A percentile compares a stretch with the other conserved stretches of the same genome.
These are phyloP conservation scores for Platysteira castanea DNA, from an alignment of 2,113 vertebrate genomes.

Conservation along the genomic window DNA sequence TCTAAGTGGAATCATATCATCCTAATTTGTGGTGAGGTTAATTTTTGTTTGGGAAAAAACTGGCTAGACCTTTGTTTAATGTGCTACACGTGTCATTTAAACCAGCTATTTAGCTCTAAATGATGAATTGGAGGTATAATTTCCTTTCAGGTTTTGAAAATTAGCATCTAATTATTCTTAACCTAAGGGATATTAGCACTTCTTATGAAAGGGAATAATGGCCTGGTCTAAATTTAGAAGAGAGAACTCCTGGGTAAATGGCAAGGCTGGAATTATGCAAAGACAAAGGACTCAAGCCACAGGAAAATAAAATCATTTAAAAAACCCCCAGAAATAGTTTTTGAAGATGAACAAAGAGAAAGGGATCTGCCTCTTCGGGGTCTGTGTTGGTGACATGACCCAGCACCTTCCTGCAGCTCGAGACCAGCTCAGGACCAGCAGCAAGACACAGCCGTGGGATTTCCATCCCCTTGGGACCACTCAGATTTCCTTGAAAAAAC, in stretches of 20 bases:
- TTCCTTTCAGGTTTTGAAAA: constrained; percentile 27
- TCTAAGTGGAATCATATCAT: not conserved
- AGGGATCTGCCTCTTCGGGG: not conserved
- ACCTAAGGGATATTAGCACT: not conserved
- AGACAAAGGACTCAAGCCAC: not conserved
- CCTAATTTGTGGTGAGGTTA: not conserved
- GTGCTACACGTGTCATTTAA: not conserved
- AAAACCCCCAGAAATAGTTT: not conserved
- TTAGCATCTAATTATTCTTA: constrained; percentile 30
- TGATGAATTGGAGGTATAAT: not conserved
- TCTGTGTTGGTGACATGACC: not conserved
- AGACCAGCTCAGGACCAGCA: not conserved
- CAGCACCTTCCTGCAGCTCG: not conserved
- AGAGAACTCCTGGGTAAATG: not conserved
- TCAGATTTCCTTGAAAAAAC: not conserved
- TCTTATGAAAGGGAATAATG: not conserved
- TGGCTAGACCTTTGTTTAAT: not conserved
- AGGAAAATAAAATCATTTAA: not conserved
- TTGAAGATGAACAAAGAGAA: not conserved
- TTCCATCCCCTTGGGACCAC: not conserved
- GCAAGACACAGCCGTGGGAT: not conserved
- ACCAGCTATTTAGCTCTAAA: not conserved
- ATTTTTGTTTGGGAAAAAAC: not conserved
- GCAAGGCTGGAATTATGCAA: not conserved
- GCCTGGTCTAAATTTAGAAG: not conserved